Percentiles rank a stretch among this genome's conserved stretches.
Conservation (phyloP, 2,113 vertebrate species). For the Spea multiplicata region DNA sequence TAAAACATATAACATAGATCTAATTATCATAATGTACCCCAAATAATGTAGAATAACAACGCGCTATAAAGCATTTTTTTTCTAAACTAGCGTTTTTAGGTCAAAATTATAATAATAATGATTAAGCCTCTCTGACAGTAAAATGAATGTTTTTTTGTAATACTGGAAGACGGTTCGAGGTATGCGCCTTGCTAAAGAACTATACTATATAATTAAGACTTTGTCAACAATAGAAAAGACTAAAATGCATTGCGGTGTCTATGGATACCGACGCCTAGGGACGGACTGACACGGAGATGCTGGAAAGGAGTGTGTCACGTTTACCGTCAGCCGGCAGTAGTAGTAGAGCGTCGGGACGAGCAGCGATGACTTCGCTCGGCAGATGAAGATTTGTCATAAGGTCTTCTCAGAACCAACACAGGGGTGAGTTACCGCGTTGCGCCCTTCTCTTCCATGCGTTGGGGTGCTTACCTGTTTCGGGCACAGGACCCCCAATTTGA, state of each 20-base stretch:
- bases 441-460: too few relatives aligned
- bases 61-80: too few relatives aligned
- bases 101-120: too few relatives aligned
- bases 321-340: not conserved
- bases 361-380: not conserved
- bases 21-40: too few relatives aligned
- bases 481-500: too few relatives aligned
- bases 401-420: too few relatives aligned
- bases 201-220: slow-evolving; percentile 26
- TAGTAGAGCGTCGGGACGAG: not conserved
- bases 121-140: too few relatives aligned
- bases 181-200: not conserved
- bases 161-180: not conserved
- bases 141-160: too few relatives aligned
- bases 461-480: too few relatives aligned
- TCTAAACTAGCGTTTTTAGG: too few relatives aligned
- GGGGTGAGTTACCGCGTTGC: not conserved
- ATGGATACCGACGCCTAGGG: slow-evolving; percentile 22
- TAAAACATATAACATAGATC: too few relatives aligned
- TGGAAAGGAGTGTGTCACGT: not conserved
- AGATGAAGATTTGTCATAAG: not conserved
- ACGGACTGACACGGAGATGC: not conserved
- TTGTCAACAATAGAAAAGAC: slow-evolving; percentile 28
- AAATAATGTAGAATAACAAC: too few relatives aligned
- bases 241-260: slow-evolving; percentile 6